Evolutionary conservation across 2,888 invertebrate genomes (phyloP), one percentile per base, ranked within the genome.

Genomic region (Himalopsyche anomala): DNA sequence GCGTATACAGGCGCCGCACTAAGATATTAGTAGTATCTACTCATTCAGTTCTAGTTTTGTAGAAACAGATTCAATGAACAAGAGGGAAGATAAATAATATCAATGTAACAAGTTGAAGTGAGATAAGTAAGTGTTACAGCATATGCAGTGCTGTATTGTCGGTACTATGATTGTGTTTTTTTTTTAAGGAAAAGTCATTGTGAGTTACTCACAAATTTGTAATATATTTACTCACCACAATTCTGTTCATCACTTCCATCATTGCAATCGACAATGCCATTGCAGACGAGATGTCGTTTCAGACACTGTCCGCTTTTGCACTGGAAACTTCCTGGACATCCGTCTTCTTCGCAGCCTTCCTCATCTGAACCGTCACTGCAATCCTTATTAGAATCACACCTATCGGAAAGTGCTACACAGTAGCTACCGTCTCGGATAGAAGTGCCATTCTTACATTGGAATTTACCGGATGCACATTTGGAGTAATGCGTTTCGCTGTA

Each of bases 361-460:
- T 95, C 95, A 90, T 95, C 95, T 0, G 95, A 95, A 42, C 93
- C 94, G 89, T 95, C 95, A 0, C 93, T 93, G 89, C 95, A 95
- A 89, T 95, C 94, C 45, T 92, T 92, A 82, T 94, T 92, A 0
- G 94, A 94, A 90, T 95, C 94, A 88, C 95, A 95, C 89, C 91
- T 91, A 0, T 91, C 91, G 84, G 89, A 90, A 79, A 91, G 90
- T 81, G 91, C 90, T 11, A 95, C 93, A 89, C 95, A 95, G 87
- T 94, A 94, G 51, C 93, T 93, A 5, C 94, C 94, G 89, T 94
- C 94, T 87, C 92, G 92, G 19, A 91, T 90, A 0, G 94, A 92
- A 0, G 94, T 95, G 19, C 94, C 94, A 89, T 94, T 94, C 0
- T 90, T 88, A 89, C 95, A 95, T 89, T 94, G 94, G 89, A 94